phyloP scores from a whole-genome alignment of 2,888 invertebrate genomes.

The Thymelicus acteon region DNA sequence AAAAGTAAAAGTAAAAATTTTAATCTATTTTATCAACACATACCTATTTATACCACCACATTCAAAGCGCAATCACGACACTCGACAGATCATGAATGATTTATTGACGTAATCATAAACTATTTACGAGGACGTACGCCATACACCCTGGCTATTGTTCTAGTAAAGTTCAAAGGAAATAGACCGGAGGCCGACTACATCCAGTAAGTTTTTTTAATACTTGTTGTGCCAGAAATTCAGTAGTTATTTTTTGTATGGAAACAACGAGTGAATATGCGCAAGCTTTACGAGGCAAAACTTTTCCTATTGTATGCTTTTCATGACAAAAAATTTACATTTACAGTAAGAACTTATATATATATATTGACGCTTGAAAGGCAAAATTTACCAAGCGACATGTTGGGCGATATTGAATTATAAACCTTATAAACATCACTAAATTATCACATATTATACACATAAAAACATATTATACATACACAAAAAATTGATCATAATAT shows the following conservation, averaged over 20 bases:
- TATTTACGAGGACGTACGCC: conserved; percentile 17
- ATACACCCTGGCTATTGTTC: conserved; percentile 22
- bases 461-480: too few species aligned
- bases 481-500: too few species aligned
- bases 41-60: neutral
- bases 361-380: too few species aligned
- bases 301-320: conserved; percentile 14
- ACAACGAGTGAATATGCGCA: conserved; percentile 18
- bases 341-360: neutral
- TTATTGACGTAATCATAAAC: conserved; percentile 28
- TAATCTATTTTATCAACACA: too few species aligned
- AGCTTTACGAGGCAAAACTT: neutral
- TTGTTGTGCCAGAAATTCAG: conserved; percentile 14
- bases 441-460: too few species aligned
- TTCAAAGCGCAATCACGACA: conserved; percentile 21
- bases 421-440: too few species aligned
- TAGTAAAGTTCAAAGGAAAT: conserved; percentile 30
- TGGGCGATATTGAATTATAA: too few species aligned
- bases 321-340: neutral
- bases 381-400: too few species aligned
- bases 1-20: too few species aligned
- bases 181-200: conserved; percentile 14
- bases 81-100: conserved; percentile 27
- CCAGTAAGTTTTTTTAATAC: conserved; percentile 23
- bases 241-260: conserved; percentile 16